Evolutionary conservation across 2,113 vertebrate species (phyloP).

Genomic region (Porphyrio hochstetteri): DNA sequence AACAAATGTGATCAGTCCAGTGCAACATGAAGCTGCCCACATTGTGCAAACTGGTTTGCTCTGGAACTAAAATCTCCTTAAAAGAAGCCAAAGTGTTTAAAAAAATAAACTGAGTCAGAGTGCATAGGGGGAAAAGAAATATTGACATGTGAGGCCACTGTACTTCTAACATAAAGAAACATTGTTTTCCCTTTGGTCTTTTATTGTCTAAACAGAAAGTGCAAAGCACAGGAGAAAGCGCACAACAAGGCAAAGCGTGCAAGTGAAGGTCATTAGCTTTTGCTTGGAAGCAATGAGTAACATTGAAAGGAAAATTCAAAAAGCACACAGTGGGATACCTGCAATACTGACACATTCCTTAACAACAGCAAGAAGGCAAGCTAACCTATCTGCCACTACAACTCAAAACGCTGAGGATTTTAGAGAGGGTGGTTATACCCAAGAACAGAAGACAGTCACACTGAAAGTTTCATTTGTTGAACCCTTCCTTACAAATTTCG

Average conservation of each 20-base stretch:
- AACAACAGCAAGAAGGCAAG: constrained; percentile 2
- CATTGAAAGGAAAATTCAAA: neutral
- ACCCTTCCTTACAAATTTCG: neutral
- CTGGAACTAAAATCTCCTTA: constrained; percentile 57
- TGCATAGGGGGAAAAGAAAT: constrained; percentile 66
- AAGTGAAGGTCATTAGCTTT: neutral
- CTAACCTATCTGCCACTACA: neutral
- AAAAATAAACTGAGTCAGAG: constrained; percentile 74
- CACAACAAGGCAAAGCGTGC: constrained; percentile 16
- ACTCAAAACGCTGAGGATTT: neutral
- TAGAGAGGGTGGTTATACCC: neutral
- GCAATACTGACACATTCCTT: neutral
- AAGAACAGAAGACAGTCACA: neutral
- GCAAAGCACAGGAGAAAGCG: neutral
- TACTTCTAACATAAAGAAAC: constrained; percentile 53
- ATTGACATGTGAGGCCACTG: constrained; percentile 60
- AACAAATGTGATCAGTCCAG: constrained; percentile 65
- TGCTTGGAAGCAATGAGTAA: neutral
- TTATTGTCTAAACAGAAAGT: constrained; percentile 58
- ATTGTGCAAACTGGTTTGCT: constrained; percentile 62
- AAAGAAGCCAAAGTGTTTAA: constrained; percentile 68
- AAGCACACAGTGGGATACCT: neutral
- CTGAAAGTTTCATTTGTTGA: neutral
- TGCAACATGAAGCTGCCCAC: constrained; percentile 36
- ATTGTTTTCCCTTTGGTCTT: constrained; percentile 56